Evolutionary conservation across 2,888 invertebrate genomes (phyloP).

Genomic region (Drosophila algonquin): DNA sequence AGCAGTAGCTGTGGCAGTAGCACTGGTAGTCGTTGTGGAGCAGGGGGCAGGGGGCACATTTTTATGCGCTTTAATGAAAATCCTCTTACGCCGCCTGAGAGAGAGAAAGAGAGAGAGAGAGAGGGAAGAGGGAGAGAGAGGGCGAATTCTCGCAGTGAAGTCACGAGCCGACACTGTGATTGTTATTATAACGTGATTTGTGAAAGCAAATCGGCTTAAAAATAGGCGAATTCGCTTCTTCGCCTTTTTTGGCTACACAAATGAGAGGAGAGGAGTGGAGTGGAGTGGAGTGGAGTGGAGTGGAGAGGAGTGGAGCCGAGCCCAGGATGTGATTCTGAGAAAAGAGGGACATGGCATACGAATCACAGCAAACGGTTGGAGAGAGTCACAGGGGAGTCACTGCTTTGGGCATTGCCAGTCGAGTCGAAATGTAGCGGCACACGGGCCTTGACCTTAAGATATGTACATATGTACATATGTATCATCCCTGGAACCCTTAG

Average conservation of each 20-base stretch:
- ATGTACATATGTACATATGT: too few species aligned
- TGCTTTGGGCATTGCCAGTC: too few species aligned
- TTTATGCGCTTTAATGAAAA: constrained; percentile 77
- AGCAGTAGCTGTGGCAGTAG: constrained; percentile 8
- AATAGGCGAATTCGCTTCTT: constrained; percentile 10
- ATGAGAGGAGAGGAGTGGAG: not conserved
- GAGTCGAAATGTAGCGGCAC: too few species aligned
- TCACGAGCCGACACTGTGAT: constrained; percentile 24
- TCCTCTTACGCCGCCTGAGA: constrained; percentile 61
- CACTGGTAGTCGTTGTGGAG: not conserved
- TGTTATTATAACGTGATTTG: constrained; percentile 45
- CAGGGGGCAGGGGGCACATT: constrained; percentile 36
- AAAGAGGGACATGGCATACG: not conserved
- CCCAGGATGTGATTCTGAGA: not conserved
- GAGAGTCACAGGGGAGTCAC: too few species aligned
- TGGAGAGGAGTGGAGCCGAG: too few species aligned
- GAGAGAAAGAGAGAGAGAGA: too few species aligned
- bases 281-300: not conserved
- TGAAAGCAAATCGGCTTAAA: constrained; percentile 43
- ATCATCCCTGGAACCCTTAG: too few species aligned
- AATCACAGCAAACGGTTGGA: too few species aligned
- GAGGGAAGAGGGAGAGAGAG: too few species aligned
- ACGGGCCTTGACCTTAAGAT: too few species aligned
- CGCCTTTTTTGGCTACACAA: not conserved
- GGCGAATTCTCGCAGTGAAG: constrained; percentile 8